Conservation (phyloP, 2,888 invertebrate species). For the Dryobotodes eremita region DNA sequence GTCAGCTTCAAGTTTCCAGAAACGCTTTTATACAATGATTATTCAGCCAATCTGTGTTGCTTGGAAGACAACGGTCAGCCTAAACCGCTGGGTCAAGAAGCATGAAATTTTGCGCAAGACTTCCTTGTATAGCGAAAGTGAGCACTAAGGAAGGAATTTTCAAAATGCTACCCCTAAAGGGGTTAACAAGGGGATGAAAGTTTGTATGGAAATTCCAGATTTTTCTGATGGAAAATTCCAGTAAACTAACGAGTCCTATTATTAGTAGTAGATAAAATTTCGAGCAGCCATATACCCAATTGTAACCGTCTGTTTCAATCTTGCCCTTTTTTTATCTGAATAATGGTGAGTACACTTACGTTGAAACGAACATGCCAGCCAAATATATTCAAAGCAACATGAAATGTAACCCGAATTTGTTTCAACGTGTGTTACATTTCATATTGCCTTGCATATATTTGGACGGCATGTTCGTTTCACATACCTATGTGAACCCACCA, state of each 20-base stretch:
- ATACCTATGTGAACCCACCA: neutral
- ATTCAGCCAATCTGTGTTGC: neutral
- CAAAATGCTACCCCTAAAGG: neutral
- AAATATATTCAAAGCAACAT: neutral
- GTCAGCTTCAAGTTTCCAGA: no score
- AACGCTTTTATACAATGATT: no score
- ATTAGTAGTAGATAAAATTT: neutral
- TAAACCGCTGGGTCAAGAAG: neutral
- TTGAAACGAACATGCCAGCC: neutral
- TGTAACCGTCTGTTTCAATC: neutral
- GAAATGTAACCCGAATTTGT: neutral
- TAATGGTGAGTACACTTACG: neutral
- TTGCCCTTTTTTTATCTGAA: neutral
- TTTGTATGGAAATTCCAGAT: no score
- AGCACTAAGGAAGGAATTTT: neutral
- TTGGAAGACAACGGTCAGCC: neutral
- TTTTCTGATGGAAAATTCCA: neutral
- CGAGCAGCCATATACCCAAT: neutral
- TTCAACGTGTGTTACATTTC: neutral
- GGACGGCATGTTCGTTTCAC: neutral
- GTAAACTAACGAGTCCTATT: neutral
- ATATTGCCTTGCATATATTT: neutral
- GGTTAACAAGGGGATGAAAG: no score
- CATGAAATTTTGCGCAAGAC: neutral
- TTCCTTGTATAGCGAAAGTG: neutral